phyloP scores from a whole-genome alignment of 2,797 vertebrate species.

The Epinephelus malabaricus region DNA sequence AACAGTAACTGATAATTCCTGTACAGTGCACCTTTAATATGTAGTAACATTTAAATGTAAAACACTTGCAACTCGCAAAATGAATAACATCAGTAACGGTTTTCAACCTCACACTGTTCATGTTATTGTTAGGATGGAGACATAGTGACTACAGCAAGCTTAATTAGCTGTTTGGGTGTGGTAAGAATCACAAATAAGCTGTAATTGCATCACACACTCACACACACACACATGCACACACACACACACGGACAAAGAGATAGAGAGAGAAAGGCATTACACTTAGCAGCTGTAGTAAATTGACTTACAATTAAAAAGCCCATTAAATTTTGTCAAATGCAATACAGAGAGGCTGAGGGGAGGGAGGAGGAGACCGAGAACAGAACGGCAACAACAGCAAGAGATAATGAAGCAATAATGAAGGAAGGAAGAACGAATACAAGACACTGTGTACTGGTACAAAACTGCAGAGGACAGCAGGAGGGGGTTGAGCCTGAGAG shows the following conservation, averaged over 20 bases:
- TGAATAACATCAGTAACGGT: background rate
- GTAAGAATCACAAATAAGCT: conserved; percentile 7
- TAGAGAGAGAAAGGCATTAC: conserved; percentile 13
- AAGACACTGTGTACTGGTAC: background rate
- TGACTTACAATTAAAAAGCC: conserved; percentile 64
- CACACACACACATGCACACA: conserved; percentile 10
- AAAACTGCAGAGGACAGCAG: background rate
- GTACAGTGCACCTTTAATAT: background rate
- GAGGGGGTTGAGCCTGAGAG: background rate
- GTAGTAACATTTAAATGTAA: background rate
- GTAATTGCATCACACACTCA: conserved; percentile 1
- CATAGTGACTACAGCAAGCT: background rate
- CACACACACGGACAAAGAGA: background rate
- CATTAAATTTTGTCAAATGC: conserved; percentile 56
- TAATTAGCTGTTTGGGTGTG: background rate
- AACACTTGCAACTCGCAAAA: too few species aligned
- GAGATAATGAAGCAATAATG: conserved; percentile 28
- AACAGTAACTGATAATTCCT: too few species aligned
- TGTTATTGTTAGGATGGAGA: background rate
- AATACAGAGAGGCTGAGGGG: conserved; percentile 6
- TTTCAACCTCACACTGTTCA: background rate
- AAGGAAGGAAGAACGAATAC: conserved; percentile 3
- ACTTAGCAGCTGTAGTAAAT: conserved; percentile 62
- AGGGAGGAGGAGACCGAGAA: background rate
- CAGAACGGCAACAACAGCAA: conserved; percentile 3